A percentile compares a stretch with the other conserved stretches of the same genome.
Conservation (phyloP, 1,140 invertebrate genomes). For the Babylonia areolata region DNA sequence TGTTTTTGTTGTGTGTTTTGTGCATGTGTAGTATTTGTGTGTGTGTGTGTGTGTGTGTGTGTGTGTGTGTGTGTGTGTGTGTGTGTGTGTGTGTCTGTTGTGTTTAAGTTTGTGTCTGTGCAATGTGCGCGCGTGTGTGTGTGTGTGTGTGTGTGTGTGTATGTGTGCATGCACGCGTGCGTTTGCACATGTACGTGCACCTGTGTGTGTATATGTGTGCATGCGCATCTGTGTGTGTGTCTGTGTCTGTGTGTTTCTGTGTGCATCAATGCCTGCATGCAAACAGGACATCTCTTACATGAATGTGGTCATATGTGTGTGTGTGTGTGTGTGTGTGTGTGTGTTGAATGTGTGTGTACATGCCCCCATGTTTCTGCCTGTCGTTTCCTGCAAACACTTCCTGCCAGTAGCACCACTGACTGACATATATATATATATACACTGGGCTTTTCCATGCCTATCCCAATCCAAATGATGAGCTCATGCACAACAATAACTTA, state of each 20-base stretch:
- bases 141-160: background rate
- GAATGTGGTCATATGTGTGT: background rate
- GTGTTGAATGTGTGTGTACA: background rate
- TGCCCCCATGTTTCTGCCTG: no score
- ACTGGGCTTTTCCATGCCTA: no score
- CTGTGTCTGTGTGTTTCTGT: background rate
- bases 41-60: constrained; percentile 6
- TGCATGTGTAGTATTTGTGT: background rate
- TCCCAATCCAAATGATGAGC: no score
- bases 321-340: background rate
- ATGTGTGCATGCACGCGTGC: background rate
- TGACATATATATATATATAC: no score
- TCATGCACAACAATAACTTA: no score
- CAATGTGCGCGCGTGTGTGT: background rate
- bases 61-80: background rate
- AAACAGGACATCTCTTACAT: no score
- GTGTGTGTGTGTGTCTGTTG: constrained; percentile 1
- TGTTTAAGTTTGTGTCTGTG: background rate
- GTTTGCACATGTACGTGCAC: background rate
- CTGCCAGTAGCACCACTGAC: no score
- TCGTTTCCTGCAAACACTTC: no score
- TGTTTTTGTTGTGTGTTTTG: no score
- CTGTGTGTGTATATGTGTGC: background rate
- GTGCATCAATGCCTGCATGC: no score
- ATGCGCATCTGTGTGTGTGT: background rate